phyloP scores from a whole-genome alignment of 2,888 invertebrate genomes.

The Colostygia pectinataria region DNA sequence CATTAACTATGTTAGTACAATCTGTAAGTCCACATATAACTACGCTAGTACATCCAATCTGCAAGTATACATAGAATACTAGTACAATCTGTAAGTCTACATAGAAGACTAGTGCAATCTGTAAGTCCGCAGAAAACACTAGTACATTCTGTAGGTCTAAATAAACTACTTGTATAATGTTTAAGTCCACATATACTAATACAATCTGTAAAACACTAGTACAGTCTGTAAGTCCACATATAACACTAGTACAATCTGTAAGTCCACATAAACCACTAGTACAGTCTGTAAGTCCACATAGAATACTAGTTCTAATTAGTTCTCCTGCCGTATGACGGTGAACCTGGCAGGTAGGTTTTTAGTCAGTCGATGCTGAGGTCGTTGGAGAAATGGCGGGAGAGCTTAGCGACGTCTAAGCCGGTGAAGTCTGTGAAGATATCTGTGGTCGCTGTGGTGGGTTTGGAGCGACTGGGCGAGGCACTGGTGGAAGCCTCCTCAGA shows the following conservation, averaged over 20 bases:
- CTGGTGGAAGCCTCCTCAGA: constrained; percentile 55
- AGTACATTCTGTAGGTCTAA: too few species aligned
- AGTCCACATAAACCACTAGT: too few species aligned
- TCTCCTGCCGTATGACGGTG: constrained; percentile 58
- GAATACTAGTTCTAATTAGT: constrained; percentile 28
- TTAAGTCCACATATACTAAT: too few species aligned
- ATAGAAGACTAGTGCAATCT: not conserved
- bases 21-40: too few species aligned
- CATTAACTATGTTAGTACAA: too few species aligned
- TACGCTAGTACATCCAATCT: too few species aligned
- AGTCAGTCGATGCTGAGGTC: constrained; percentile 81
- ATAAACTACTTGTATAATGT: too few species aligned
- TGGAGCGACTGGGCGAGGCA: constrained; percentile 44
- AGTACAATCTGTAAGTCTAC: too few species aligned
- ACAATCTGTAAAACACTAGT: too few species aligned
- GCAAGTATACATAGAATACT: too few species aligned
- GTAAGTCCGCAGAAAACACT: constrained; percentile 14
- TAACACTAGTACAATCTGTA: too few species aligned
- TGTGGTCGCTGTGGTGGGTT: constrained; percentile 56
- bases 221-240: too few species aligned
- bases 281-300: constrained; percentile 8
- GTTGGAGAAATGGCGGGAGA: constrained; percentile 76
- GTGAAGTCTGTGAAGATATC: constrained; percentile 78
- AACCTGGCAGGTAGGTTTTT: constrained; percentile 71
- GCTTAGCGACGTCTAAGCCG: constrained; percentile 71